phyloP scores from a whole-genome alignment of 92 coral and sea anemone genomes.

The Paragorgia papillata region DNA sequence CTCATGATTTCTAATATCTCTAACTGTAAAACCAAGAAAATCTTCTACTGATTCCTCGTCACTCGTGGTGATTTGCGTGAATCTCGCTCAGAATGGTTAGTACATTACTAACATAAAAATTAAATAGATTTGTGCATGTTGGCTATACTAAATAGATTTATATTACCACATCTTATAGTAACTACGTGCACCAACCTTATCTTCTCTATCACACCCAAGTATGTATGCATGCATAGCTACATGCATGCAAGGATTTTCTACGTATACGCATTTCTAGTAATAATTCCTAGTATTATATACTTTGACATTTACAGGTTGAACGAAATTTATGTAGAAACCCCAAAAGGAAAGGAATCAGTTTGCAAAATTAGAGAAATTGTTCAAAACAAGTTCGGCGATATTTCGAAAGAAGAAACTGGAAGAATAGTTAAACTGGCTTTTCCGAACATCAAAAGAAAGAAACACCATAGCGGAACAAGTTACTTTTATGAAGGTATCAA shows the following conservation, averaged over 20 bases:
- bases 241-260: too few species aligned
- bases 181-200: too few species aligned
- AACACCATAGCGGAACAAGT: constrained; percentile 26
- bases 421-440: constrained; percentile 9
- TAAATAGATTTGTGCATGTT: too few species aligned
- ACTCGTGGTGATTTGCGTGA: constrained; percentile 13
- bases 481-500: constrained; percentile 13
- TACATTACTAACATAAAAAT: too few species aligned
- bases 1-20: too few species aligned
- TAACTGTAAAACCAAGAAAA: too few species aligned
- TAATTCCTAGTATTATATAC: too few species aligned
- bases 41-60: background rate
- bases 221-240: too few species aligned
- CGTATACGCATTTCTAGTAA: too few species aligned
- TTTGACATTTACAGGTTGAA: background rate
- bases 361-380: background rate
- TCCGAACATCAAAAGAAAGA: constrained; percentile 6
- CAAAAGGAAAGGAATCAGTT: constrained; percentile 18
- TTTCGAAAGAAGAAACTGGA: constrained; percentile 3
- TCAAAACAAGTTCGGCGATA: background rate
- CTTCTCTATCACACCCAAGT: too few species aligned
- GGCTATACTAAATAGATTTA: too few species aligned
- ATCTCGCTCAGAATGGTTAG: background rate
- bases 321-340: constrained; percentile 38
- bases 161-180: too few species aligned